A percentile compares a stretch with the other conserved stretches of the same genome.
Conservation (phyloP, 2,797 vertebrate genomes). For the Sparidentex hasta region DNA sequence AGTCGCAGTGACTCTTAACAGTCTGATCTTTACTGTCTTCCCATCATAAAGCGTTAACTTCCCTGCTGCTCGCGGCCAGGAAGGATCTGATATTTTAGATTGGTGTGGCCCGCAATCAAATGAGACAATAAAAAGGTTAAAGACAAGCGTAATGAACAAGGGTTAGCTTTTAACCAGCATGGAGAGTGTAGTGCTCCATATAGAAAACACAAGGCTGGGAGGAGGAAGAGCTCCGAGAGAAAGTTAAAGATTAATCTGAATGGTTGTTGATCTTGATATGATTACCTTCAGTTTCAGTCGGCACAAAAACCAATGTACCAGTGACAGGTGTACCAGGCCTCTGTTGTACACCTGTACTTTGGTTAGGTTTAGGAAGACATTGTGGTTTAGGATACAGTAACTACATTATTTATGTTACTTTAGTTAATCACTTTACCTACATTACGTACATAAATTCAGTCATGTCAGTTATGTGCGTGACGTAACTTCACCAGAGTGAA, state of each 20-base stretch:
- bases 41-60: background rate
- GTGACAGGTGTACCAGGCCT: too few relatives aligned
- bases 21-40: background rate
- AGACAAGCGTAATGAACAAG: background rate
- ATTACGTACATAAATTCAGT: too few relatives aligned
- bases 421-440: too few relatives aligned
- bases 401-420: too few relatives aligned
- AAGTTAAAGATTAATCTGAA: background rate
- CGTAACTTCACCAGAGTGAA: too few relatives aligned
- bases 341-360: too few relatives aligned
- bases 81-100: background rate
- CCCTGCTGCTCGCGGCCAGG: background rate
- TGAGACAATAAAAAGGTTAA: background rate
- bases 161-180: background rate
- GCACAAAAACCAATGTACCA: too few relatives aligned
- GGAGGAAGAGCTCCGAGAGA: background rate
- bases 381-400: too few relatives aligned
- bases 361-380: too few relatives aligned
- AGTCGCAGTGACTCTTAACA: too few relatives aligned
- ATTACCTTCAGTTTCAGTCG: too few relatives aligned
- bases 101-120: background rate
- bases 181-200: background rate
- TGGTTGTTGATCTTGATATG: background rate
- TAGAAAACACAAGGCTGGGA: background rate
- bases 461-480: too few relatives aligned